Base-by-base conservation (phyloP, 2,797 vertebrate genomes). In the Siniperca obscura region DNA sequence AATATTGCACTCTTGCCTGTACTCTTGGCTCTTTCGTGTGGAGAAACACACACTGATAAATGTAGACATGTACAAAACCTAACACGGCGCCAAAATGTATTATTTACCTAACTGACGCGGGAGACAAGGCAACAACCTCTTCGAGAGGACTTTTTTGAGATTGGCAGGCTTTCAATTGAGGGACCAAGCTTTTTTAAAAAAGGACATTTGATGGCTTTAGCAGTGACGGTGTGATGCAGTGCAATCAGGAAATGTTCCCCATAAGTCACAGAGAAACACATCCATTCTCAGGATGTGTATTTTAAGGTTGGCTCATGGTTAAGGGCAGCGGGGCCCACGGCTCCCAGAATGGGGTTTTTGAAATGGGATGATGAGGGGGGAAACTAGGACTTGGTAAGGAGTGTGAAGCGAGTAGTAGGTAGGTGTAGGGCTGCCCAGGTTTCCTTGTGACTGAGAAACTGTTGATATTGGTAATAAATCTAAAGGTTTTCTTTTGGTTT, bases 271-370 rank as follows among this genome's bases (percentile, higher is more conserved):
- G 72, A 84, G 89, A 88, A 91, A 89, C 71, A 5, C 85, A 89
- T 87, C 87, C 87, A 81, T 79, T 78, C 80, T 84, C 85, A 90
- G 74, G 87, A 87, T 86, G 90, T 89, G 84, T 95, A 93, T 93
- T 94, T 95, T 92, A 92, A 90, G 90, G 78, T 76, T 90, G 87
- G 83, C 87, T 89, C 77, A 71, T 13, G 46, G 70, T 56, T 0
- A 42, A 69, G 34, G 76, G 70, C 70, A 73, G 81, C 66, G 76
- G 73, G 87, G 85, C 87, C 87, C 76, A 60, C 40, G 38, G 70
- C 81, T 84, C 78, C 80, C 52, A 73, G 83, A 81, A 79, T 55
- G 44, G 71, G 80, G 61, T 48, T 83, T 89, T 85, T 84, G 89
- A 93, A 91, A 89, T 25, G 73, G 65, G 86, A 85, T 78, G 79